Evolutionary conservation across 2,888 invertebrate genomes (phyloP), one percentile per base, ranked within the genome.

Genomic region (Anorthoa munda): DNA sequence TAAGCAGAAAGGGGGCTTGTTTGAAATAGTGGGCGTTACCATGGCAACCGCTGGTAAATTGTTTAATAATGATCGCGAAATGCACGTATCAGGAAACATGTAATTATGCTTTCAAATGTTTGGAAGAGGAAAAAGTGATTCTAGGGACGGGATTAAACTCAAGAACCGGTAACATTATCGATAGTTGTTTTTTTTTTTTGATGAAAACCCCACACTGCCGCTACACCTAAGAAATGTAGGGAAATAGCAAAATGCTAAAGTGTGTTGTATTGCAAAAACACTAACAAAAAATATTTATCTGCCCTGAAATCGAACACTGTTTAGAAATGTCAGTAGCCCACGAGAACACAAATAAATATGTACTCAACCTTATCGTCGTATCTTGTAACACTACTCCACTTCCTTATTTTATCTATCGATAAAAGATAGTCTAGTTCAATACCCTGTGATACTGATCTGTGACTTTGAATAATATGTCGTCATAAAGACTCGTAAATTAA

Each of bases 1-100:
- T 69, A 59, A 63, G 73, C 53, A 66, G 66, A 64, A 67, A 69
- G 78, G 71, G 66, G 61, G 23, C 50, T 31, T 53, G 71, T 74
- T 73, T 69, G 4, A 56, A 75, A 87, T 86, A 85, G 93, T 94
- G 88, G 95, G 95, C 94, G 95, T 94, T 77, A 66, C 94, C 92
- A 89, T 90, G 88, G 92, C 90, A 93, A 95, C 94, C 93, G 90
- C 89, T 87, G 85, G 90, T 92, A 93, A 94, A 95, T 91, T 92
- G 93, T 92, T 93, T 93, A 92, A 94, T 94, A 94, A 95, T 94
- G 93, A 93, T 92, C 90, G 91, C 81, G 88, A 93, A 92, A 93
- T 90, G 93, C 91, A 91, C 92, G 92, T 93, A 94, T 93, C 92
- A 90, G 90, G 91, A 94, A 95, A 94, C 94, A 92, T 94, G 87